Percentiles rank a stretch among this genome's conserved stretches.
phyloP scores from a whole-genome alignment of 1,140 invertebrate species.

The Monochamus saltuarius region DNA sequence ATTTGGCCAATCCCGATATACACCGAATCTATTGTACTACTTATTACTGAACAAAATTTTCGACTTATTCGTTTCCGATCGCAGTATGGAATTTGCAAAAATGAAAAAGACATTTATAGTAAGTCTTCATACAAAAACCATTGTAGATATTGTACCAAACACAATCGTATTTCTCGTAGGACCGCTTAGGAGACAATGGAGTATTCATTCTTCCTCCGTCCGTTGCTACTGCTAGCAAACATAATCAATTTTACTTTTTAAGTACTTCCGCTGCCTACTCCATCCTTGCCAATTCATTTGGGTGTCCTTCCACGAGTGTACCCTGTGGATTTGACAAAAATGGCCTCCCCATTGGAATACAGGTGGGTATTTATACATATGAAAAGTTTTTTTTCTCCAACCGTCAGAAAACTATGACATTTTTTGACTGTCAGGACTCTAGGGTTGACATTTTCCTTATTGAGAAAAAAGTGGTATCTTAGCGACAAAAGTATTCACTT shows the following conservation, averaged over 20 bases:
- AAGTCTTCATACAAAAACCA: slow-evolving; percentile 13
- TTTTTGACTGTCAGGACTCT: too few relatives aligned
- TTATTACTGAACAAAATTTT: slow-evolving; percentile 56
- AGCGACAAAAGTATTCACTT: too few relatives aligned
- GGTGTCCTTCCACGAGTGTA: slow-evolving; percentile 79
- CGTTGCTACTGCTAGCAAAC: slow-evolving; percentile 50
- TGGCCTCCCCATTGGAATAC: slow-evolving; percentile 79
- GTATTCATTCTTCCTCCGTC: slow-evolving; percentile 83
- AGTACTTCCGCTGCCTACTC: slow-evolving; percentile 22
- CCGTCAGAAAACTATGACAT: too few relatives aligned
- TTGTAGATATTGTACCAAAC: slow-evolving; percentile 10
- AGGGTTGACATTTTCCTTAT: too few relatives aligned
- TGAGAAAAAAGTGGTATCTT: too few relatives aligned
- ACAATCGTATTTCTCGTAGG: slow-evolving; percentile 25
- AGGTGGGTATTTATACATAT: slow-evolving; percentile 53
- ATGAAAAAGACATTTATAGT: slow-evolving; percentile 56
- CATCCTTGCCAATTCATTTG: slow-evolving; percentile 64
- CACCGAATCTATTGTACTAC: slow-evolving; percentile 57
- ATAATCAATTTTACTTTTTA: slow-evolving; percentile 28
- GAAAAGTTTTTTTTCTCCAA: too few relatives aligned
- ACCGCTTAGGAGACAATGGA: slow-evolving; percentile 71
- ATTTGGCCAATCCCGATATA: slow-evolving; percentile 58
- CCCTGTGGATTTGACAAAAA: slow-evolving; percentile 73
- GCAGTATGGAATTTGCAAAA: slow-evolving; percentile 55
- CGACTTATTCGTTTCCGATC: slow-evolving; percentile 55